Evolutionary conservation across 2,888 invertebrate species (phyloP), one percentile per base, ranked within the genome.

Genomic region (Archips crataeganus): DNA sequence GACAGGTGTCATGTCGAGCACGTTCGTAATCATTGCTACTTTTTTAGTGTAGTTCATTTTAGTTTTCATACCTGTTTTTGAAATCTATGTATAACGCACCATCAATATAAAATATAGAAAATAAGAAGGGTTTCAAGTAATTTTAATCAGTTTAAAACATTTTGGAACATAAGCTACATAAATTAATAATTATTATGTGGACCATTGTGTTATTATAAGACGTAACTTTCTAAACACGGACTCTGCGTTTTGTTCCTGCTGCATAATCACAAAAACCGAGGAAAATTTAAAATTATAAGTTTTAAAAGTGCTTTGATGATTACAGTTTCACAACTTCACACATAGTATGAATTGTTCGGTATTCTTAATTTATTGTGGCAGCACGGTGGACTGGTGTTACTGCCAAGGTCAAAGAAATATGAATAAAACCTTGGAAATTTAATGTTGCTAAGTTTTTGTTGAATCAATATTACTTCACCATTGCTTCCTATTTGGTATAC

Each of bases 401-500:
- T 32, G 32, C 32, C 57, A 57, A 57, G 57, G 57, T 32, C 9
- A 11, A 32, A 57, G 10, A 54, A 11, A 4, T 0, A 57, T 11
- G 2, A n/a, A 15, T 15, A 34, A 13, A 65, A 36, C 47, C 36
- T 45, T 34, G 57, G 62, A 57, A 45, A 62, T 42, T 36, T 42
- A 32, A 47, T 78, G 85, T 84, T 80, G 73, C 79, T 76, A 79
- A 68, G 68, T 77, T 65, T 66, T 78, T 77, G 82, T 85, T 77
- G 76, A 81, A 83, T 85, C 85, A 85, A 85, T 85, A 69, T 42
- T 59, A 23, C 39, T n/a, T 59, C 36, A 69, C 60, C 60, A 65
- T 15, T 36, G 13, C 34, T 59, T 61, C 23, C n/a, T 23, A 45
- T 57, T 72, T 72, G 57, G 3, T 51, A 36, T n/a, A 36, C 15